phyloP scores from a whole-genome alignment of 2,113 vertebrate species.

The Heloderma charlesbogerti region DNA sequence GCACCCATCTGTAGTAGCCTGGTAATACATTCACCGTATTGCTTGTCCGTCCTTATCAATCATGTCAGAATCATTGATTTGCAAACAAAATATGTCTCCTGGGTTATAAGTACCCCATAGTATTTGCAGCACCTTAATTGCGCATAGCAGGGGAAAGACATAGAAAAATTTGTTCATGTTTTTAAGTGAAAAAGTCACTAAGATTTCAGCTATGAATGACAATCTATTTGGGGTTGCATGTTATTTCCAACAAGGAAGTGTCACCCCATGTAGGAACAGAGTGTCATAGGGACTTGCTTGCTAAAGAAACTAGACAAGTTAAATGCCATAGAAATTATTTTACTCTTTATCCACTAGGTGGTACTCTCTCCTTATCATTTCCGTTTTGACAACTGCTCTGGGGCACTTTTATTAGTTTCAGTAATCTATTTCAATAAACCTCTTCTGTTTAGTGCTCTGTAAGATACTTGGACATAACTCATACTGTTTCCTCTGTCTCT shows the following conservation, averaged over 20 bases:
- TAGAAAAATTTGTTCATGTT: slow-evolving; percentile 54
- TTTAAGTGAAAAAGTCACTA: slow-evolving; percentile 54
- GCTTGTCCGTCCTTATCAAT: not conserved
- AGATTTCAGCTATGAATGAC: slow-evolving; percentile 54
- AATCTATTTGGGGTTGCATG: not conserved
- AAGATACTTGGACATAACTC: slow-evolving; percentile 32
- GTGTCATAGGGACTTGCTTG: slow-evolving; percentile 48
- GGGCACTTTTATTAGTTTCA: slow-evolving; percentile 19
- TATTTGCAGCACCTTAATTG: slow-evolving; percentile 42
- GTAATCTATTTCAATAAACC: slow-evolving; percentile 49
- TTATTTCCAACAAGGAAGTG: not conserved
- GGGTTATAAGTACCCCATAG: slow-evolving; percentile 54
- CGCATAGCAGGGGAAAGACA: slow-evolving; percentile 36
- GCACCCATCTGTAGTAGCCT: not conserved
- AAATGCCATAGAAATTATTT: slow-evolving; percentile 52
- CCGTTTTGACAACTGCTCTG: slow-evolving; percentile 33
- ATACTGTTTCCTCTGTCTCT: not conserved
- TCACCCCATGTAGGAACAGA: slow-evolving; percentile 41
- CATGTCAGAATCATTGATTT: not conserved
- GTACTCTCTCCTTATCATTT: slow-evolving; percentile 72
- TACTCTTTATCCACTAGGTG: slow-evolving; percentile 74
- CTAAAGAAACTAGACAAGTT: slow-evolving; percentile 58
- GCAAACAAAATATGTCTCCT: slow-evolving; percentile 43
- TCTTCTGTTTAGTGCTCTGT: slow-evolving; percentile 32
- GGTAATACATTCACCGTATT: not conserved